Evolutionary conservation across 2,113 vertebrate species (phyloP), one percentile per base, ranked within the genome.

Genomic region (Heliornis fulica): DNA sequence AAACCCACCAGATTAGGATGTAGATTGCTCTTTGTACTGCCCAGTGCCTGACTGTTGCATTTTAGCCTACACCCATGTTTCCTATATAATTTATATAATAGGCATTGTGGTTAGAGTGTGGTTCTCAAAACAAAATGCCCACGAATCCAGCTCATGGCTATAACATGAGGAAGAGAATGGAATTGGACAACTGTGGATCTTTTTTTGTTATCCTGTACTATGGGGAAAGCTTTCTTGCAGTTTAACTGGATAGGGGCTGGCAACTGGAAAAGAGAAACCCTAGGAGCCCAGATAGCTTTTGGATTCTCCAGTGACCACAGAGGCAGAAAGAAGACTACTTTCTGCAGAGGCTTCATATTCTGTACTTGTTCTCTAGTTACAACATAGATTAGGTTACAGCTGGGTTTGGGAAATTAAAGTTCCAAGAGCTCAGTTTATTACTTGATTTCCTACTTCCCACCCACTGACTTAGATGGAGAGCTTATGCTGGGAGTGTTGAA

Each of bases 331-430:
- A 65, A 50, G 18, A 3, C 1, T 66, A 11, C 22, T 82, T 91
- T 64, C 84, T 80, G 43, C 66, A 91, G 66, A 69, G 48, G 6
- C 26, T 85, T 93, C 79, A 23, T 80, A 38, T 85, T 85, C 66
- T 51, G 7, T 32, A 36, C 66, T 87, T 71, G 16, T 48, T 89
- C 57, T 76, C 11, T n/a, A n/a, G 45, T 90, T 83, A 13, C 76
- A 69, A 31, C 2, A 0, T 4, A 83, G 88, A 95, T 93, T 65
- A 83, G 54, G 50, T 94, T 97, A 90, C 70, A 90, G 75, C 66
- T 80, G 75, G n/a, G 75, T 68, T 94, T 79, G 59, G 88, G 88
- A 96, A 94, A 96, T 94, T 91, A 96, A 93, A 95, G 90, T 75
- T 88, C 70, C 63, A 53, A 80, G 63, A 93, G 59, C 82, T 90